Base-by-base conservation (phyloP, 2,797 vertebrate genomes). In the Hippopotamyrus pictus region DNA sequence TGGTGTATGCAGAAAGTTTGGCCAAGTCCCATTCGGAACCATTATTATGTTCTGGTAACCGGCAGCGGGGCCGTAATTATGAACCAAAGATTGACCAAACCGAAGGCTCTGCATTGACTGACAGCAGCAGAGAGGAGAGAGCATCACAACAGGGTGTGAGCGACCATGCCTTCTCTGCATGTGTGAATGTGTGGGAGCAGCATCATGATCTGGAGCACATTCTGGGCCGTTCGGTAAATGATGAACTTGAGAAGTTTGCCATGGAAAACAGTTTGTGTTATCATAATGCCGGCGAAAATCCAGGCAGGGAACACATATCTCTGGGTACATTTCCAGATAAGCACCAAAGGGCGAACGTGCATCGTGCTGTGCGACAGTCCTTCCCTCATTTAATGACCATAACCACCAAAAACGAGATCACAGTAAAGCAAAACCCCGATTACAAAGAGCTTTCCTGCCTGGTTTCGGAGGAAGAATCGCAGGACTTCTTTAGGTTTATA, bases 401-500 rank as follows among this genome's bases (percentile, higher is more conserved):
- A 91, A 98, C 97, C n/a, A 96, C 94, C 89, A 96, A 93, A 90
- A 93, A 91, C 0, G 97, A 98, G 93, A 97, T 99, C 91, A 89
- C 95, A 53, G 97, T 98, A 44, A 95, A 93, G 92, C 95, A 94
- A 89, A 97, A 98, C 90, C 94, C 94, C 0, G 96, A 97, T 91
- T 99, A 97, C 93, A 95, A 94, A 88, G 97, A 97, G 90, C 97
- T 99, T 4, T 94, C 96, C 86, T 92, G 92, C 3, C 91, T 99
- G 91, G 97, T 98, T 5, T 96, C 97, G 0, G 97, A 98, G 92
- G 96, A 96, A 76, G 98, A 99, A 90, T 95, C 97, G 0, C 96
- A 95, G 92, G 95, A 94, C 85, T 99, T 99, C 94, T 97, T 99
- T 91, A 96, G 95, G 91, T 99, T 99, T 93, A 96, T 99, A 73